Conservation (phyloP, 2,113 vertebrate species). For the Psilopogon haemacephalus region DNA sequence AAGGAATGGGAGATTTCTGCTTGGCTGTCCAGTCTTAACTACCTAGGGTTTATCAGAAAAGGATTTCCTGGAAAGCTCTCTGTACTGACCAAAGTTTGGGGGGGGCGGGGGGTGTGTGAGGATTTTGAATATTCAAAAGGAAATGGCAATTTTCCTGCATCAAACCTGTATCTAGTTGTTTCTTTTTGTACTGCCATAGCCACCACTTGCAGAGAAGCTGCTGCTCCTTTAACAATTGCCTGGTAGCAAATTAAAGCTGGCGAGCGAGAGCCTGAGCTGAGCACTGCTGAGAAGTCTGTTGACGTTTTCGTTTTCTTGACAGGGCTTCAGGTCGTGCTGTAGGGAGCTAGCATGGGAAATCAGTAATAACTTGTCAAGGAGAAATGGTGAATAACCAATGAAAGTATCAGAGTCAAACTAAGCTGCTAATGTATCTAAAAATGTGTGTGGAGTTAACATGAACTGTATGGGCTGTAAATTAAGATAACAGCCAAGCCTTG, state of each 20-base stretch:
- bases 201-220: background rate
- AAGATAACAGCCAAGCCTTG: conserved; percentile 27
- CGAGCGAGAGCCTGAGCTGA: background rate
- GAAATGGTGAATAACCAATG: conserved; percentile 13
- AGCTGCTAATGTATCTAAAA: conserved; percentile 52
- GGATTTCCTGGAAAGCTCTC: background rate
- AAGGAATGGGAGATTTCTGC: conserved; percentile 14
- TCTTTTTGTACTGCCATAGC: background rate
- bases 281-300: conserved; percentile 27
- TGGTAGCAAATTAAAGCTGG: background rate
- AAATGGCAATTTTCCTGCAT: background rate
- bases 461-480: conserved; percentile 31
- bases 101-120: no score
- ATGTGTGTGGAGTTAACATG: conserved; percentile 21
- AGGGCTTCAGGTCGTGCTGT: conserved; percentile 56
- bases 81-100: background rate
- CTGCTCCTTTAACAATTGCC: conserved; percentile 17
- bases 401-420: conserved; percentile 26
- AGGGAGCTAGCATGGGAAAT: conserved; percentile 50
- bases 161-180: background rate
- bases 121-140: background rate
- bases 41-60: background rate
- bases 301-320: conserved; percentile 44
- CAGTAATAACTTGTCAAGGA: conserved; percentile 61
- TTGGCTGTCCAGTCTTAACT: background rate